Base-by-base conservation (phyloP, 2,113 vertebrate genomes). In the Hydrolagus affinis region DNA sequence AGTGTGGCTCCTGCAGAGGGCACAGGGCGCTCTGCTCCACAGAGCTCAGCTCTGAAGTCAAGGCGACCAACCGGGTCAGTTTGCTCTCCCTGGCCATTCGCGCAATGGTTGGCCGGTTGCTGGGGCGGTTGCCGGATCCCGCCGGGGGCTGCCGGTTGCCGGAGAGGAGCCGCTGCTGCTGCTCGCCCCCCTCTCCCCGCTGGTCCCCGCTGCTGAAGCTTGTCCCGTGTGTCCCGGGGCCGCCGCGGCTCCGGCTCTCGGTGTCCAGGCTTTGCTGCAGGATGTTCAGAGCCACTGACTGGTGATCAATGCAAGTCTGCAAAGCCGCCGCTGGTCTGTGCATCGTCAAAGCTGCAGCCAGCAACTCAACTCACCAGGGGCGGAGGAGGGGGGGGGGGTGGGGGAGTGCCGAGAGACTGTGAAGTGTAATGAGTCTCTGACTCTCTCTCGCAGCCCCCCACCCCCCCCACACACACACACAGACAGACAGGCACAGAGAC, bases 61-160 rank as follows among this genome's bases (percentile, higher is more conserved):
- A 30, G 1, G 59, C 77, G 15, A 64, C 32, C 3, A 83, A 30
- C 1, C 77, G 77, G 60, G 60, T 83, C 30, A 83, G 66, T 64
- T 4, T 83, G 60, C 77, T 83, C 77, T 83, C 77, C 25, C 77
- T 64, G 23, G 77, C 77, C 6, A 83, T 60, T 25, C 66, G 77
- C 14, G 66, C 25, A 60, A 83, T 64, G 0, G 77, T 83, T 64
- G 59, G 62, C 25, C 77, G 77, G 8, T 25, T 19, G n/a, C 15
- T 83, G 59, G 12, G 10, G 10, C 57, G n/a, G 19, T 57, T 8
- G 15, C 57, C 25, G 60, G 77, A 30, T 3, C 14, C 59, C 7
- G 25, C 60, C 66, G n/a, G 59, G 3, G 15, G n/a, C 57, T 57
- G 75, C 57, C 0, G 17, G 60, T 21, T 66, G 30, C 12, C 3